Base-by-base conservation (phyloP, 2,888 invertebrate species). In the Apodemia hepburni region DNA sequence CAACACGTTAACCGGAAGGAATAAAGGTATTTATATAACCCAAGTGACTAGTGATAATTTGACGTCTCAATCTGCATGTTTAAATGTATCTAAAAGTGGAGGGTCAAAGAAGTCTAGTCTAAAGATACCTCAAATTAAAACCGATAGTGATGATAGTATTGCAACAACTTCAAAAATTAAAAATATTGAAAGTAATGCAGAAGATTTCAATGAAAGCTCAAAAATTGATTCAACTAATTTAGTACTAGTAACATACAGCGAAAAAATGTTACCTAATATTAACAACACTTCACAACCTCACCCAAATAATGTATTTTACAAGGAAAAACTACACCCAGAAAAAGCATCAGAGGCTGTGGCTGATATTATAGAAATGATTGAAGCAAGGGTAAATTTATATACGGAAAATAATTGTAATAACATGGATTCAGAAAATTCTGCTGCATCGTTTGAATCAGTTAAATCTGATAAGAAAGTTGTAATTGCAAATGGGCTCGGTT, bases 21-120 rank as follows among this genome's bases (percentile, higher is more conserved):
- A 73, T 33, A 80, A 81, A 69, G 80, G 70, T 62, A 70, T 82
- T 9, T 80, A 74, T 63, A 72, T 80, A 68, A 75, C 80, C 9
- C 80, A 82, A 65, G 58, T 80, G 12, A 75, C 75, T 59, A 67
- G 68, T 11, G 82, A 79, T 33, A 76, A 69, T 62, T 61, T 71
- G 4, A 66, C 69, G 33, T 68, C 76, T 51, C 45, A 47, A 17
- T 47, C 45, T 17, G 63, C 72, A 9, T 38, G 66, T 17, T 73
- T 71, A 51, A 71, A 65, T 45, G 38, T 73, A 60, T 72, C 77
- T 2, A 77, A 75, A 66, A 69, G 62, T 57, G 15, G 29, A 29
- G 8, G 15, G 0, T 57, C 15, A 1, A 57, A 57, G n/a, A 57
- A 29, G 15, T 57, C 54, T 29, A 57, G 7, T 27, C 7, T 57